Evolutionary conservation across 1,140 invertebrate species (phyloP), one percentile per base, ranked within the genome.

Genomic region (Drusus annulatus): DNA sequence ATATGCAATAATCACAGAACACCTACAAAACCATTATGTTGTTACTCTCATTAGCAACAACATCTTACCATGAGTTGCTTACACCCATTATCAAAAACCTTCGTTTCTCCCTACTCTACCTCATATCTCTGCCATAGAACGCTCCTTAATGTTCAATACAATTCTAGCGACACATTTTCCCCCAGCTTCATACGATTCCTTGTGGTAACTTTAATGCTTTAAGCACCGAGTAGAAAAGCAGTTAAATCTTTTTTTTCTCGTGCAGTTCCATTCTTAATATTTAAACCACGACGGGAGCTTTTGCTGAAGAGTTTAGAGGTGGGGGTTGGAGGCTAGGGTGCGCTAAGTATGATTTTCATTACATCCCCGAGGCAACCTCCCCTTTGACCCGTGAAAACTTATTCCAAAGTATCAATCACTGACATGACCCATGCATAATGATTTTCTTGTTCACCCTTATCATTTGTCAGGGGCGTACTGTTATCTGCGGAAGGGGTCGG

Each of bases 371-470:
- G 79, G n/a, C 31, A n/a, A 13, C 13, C 45, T 23, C 45, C 45
- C 68, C 51, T 56, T 17, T 28, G 36, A n/a, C 62, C 62, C 51
- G 13, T n/a, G 28, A 25, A 79, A 80, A 68, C 65, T 69, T 76
- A 75, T 69, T 76, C 58, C 19, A 50, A 76, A 80, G 73, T 80
- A 80, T 80, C 79, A 80, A 80, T 80, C 79, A 80, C 79, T 76
- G 79, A 71, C 79, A 69, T 76, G 73, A 76, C 74, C 79, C 79
- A 68, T 71, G 73, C 73, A 80, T 80, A 62, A 80, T 76, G 73
- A 80, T 80, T 80, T 80, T 58, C 73, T 69, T 76, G 79, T 80
- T 80, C 65, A 80, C 79, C 79, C 79, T 80, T 65, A 45, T 80
- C 79, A 80, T 69, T 54, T 71, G 77, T 79, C 77, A 58, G 71